Evolutionary conservation across 2,113 vertebrate genomes (phyloP).

Genomic region (Callipepla squamata): DNA sequence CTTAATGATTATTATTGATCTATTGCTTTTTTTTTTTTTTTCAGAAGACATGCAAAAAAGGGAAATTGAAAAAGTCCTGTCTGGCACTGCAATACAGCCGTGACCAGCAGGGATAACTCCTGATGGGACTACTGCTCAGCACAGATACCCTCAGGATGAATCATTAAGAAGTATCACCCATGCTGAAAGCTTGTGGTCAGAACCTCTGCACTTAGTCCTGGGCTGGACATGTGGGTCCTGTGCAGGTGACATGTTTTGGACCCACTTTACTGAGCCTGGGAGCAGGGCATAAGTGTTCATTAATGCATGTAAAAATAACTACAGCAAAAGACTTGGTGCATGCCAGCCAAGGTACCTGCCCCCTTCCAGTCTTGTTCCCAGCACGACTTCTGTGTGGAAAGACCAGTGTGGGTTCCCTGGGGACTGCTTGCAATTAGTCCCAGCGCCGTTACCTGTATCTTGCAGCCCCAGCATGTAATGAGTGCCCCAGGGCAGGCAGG

Average conservation of each 20-base stretch:
- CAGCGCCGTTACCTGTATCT: neutral
- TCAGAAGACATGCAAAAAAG: neutral
- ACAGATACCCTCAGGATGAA: accelerated
- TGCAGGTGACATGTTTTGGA: neutral
- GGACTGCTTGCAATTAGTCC: neutral
- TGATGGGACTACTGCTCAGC: accelerated
- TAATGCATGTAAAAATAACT: neutral
- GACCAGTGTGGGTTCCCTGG: neutral
- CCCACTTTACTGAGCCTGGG: neutral
- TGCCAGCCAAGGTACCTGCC: neutral
- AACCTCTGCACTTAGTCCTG: neutral
- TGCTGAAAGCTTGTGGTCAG: neutral
- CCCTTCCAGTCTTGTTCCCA: neutral
- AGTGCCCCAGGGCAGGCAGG: slow-evolving; percentile 17
- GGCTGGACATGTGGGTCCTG: neutral
- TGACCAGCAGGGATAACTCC: neutral
- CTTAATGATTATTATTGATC: neutral
- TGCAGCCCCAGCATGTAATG: neutral
- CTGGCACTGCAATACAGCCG: accelerated
- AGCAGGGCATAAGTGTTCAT: neutral
- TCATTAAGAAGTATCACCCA: neutral
- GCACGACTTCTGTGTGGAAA: neutral
- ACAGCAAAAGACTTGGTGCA: neutral
- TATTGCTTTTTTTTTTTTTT: neutral
- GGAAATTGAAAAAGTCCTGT: neutral